Conservation (phyloP, 2,113 vertebrate genomes). For the Phrynocephalus versicolor region DNA sequence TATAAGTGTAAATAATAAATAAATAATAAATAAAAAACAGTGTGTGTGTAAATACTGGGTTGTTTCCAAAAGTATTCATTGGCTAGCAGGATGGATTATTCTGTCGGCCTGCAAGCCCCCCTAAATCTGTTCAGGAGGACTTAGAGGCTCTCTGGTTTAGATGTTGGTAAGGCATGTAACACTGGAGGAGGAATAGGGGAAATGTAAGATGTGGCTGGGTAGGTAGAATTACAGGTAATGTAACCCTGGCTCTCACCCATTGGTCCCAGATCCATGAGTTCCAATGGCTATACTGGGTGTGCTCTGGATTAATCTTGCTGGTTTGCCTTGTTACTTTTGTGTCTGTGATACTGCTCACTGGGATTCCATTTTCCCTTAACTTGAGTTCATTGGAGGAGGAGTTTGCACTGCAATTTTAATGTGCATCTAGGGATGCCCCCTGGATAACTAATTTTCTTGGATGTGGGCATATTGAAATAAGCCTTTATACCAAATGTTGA, state of each 20-base stretch:
- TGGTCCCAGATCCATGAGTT: rapidly evolving
- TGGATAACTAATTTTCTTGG: background rate
- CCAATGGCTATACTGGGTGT: rapidly evolving
- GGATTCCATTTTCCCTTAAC: background rate
- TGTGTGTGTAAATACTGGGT: background rate
- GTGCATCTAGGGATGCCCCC: background rate
- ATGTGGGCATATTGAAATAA: background rate
- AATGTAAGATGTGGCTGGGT: background rate
- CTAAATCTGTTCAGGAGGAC: background rate
- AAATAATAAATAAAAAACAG: no score
- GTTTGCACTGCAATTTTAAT: background rate
- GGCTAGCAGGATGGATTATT: background rate
- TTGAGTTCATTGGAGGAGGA: rapidly evolving
- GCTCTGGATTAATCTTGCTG: rapidly evolving
- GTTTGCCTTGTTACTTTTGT: rapidly evolving
- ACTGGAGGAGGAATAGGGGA: background rate
- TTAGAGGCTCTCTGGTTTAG: background rate
- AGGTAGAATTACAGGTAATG: background rate
- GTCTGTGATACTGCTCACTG: background rate
- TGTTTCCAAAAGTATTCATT: background rate
- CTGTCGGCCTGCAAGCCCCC: background rate
- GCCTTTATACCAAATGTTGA: background rate
- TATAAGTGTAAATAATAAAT: no score
- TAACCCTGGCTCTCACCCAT: background rate
- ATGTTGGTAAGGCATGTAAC: background rate